Conservation (phyloP, 2,888 invertebrate species). For the Hoplodrina blanda region DNA sequence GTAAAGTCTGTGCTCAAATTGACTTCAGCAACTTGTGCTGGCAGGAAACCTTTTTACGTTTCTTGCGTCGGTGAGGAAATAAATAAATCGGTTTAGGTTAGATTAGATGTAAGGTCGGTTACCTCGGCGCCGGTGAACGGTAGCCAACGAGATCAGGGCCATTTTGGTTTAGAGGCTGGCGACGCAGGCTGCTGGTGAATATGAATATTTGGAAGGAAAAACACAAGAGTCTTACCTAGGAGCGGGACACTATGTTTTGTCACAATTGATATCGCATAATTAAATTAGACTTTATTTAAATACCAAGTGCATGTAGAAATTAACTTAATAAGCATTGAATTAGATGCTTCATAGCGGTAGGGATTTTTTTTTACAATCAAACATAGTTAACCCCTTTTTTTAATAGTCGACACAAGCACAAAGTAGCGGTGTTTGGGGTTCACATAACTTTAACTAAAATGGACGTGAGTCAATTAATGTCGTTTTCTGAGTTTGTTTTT, state of each 20-base stretch:
- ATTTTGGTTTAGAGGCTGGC: conserved; percentile 10
- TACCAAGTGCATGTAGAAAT: not conserved
- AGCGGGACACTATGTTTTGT: not conserved
- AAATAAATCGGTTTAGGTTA: conserved; percentile 50
- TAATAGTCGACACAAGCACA: not conserved
- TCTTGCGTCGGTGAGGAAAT: conserved; percentile 9
- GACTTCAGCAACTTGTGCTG: conserved; percentile 32
- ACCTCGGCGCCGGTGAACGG: conserved; percentile 6
- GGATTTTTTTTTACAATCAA: no score
- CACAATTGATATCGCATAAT: no score
- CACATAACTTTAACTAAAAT: not conserved
- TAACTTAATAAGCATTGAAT: not conserved
- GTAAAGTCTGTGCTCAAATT: conserved; percentile 34
- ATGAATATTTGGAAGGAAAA: not conserved
- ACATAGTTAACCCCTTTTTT: not conserved
- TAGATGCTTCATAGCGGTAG: not conserved
- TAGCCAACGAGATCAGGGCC: conserved; percentile 14
- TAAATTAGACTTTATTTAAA: not conserved
- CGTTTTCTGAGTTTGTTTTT: not conserved
- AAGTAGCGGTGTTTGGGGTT: not conserved
- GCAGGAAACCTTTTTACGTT: conserved; percentile 25
- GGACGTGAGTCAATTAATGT: not conserved
- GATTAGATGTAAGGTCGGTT: conserved; percentile 41
- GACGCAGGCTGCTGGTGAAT: not conserved
- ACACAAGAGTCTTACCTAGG: not conserved